Conservation (phyloP, 2,113 vertebrate species). For the Coregonus clupeaformis region DNA sequence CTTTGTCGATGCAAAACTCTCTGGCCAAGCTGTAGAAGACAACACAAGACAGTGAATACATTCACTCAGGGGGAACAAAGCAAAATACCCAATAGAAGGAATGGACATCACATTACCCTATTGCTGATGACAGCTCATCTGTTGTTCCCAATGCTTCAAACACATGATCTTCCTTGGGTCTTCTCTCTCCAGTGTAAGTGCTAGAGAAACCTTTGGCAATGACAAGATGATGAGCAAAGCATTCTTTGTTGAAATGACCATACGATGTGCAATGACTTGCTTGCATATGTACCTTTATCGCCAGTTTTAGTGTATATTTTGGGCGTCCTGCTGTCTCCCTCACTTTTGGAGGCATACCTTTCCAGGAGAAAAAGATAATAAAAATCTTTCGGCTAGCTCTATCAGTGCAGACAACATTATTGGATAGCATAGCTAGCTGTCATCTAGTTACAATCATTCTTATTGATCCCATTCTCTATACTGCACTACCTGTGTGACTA, state of each 20-base stretch:
- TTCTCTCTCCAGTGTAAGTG: slow-evolving; percentile 93
- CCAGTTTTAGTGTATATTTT: slow-evolving; percentile 94
- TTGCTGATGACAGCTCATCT: slow-evolving; percentile 89
- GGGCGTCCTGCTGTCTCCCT: slow-evolving; percentile 61
- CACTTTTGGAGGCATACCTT: slow-evolving; percentile 51
- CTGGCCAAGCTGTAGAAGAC: slow-evolving; percentile 79
- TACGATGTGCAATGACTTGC: not conserved
- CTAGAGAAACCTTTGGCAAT: slow-evolving; percentile 85
- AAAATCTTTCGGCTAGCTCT: not conserved
- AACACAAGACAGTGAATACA: slow-evolving; percentile 1
- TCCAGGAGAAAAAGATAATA: not conserved
- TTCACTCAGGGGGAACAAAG: not conserved
- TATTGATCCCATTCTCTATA: no score
- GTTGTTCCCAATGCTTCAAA: slow-evolving; percentile 90
- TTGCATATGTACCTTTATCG: slow-evolving; percentile 81
- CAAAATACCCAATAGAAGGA: not conserved
- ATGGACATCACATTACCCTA: slow-evolving; percentile 77
- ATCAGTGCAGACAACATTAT: not conserved
- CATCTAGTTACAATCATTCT: no score
- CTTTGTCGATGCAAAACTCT: slow-evolving; percentile 83
- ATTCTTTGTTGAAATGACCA: not conserved
- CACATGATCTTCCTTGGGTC: slow-evolving; percentile 83
- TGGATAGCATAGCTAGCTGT: no score
- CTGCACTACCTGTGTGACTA: no score
- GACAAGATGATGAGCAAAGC: not conserved